Base-by-base conservation (phyloP, 2,113 vertebrate genomes). In the Mesembrinibis cayennensis region DNA sequence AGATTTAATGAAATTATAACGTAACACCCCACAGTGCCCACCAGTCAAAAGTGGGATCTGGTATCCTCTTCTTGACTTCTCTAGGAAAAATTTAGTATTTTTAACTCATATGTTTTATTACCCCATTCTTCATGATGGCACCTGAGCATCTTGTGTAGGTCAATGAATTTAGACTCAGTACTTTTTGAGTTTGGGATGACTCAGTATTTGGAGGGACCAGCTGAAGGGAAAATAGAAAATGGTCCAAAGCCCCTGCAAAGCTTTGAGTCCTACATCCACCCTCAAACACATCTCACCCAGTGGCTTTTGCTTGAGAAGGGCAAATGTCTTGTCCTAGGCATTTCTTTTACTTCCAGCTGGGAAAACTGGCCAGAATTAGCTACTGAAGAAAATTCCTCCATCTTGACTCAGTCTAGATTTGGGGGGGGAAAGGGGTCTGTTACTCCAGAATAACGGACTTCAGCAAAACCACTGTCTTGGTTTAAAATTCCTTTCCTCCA, bases 241-340 rank as follows among this genome's bases (percentile, higher is more conserved):
- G 9, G 10, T 7, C 20, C 23, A 56, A 92, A 85, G 44, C 23
- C 42, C 5, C 38, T 67, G 23, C 40, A 72, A 81, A 81, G 8
- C 30, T 72, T 32, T 0, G 0, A 34, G 18, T 53, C 47, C 25
- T 50, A 7, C 7, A 58, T 32, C 2, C 53, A 74, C 11, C 22
- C 38, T 42, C 56, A 74, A 63, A 50, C 18, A 62, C 34, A 32
- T 16, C 22, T 61, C 11, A 7, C 22, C 32, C 67, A 23, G 7
- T 0, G 5, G 3, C 3, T 0, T 58, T 86, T 62, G 9, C 32
- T 50, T 38, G 50, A 84, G 63, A 56, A 53, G 4, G 15, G 6
- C 7, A 84, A 23, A 29, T 4, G 3, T 45, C 36, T 58, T 56
- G 8, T 29, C 42, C 30, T 13, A 6, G 18, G 38, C 1, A 1